Evolutionary conservation across 2,797 vertebrate species (phyloP), one percentile per base, ranked within the genome.

Genomic region (Halcyon chelicuti): DNA sequence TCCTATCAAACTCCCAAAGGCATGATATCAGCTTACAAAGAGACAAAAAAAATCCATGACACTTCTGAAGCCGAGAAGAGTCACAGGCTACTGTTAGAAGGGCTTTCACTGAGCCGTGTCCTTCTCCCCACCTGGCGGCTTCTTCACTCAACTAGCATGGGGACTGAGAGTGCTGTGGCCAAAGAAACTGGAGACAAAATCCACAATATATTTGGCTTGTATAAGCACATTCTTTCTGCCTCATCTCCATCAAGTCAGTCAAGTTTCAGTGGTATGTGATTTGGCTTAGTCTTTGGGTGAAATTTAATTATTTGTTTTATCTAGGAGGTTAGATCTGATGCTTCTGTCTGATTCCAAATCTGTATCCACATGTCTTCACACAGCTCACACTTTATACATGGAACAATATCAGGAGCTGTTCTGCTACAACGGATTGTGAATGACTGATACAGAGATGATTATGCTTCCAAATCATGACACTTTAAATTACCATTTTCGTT

Each of bases 401-500:
- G 40, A 85, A 76, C 25, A 37, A 14, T 58, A 84, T 17, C 51
- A 61, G 67, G 23, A 60, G 66, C 26, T 8, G 0, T 67, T 95
- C 55, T 92, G 33, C 88, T 76, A 83, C 52, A 54, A 10, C 49
- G 51, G 58, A 74, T 51, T 58, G 63, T 72, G 81, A 39, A 33
- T 93, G 90, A 91, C 65, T 96, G 93, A 91, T 94, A 74, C 37
- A 42, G 86, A 92, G 75, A 75, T 54, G 75, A 94, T 93, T 93
- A 54, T 26, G 39, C 86, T 93, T 89, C 86, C 72, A 74, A 95
- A 89, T 16, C 61, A 54, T 60, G 93, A 88, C 94, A 96, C 67
- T 76, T 92, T 39, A 81, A 97, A 94, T 96, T 96, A 94, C 91
- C 79, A 35, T 94, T 96, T 95, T 90, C 10, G 4, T 95, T 97